Base-by-base conservation (phyloP, 2,113 vertebrate genomes). In the Nycticryphes semicollaris region DNA sequence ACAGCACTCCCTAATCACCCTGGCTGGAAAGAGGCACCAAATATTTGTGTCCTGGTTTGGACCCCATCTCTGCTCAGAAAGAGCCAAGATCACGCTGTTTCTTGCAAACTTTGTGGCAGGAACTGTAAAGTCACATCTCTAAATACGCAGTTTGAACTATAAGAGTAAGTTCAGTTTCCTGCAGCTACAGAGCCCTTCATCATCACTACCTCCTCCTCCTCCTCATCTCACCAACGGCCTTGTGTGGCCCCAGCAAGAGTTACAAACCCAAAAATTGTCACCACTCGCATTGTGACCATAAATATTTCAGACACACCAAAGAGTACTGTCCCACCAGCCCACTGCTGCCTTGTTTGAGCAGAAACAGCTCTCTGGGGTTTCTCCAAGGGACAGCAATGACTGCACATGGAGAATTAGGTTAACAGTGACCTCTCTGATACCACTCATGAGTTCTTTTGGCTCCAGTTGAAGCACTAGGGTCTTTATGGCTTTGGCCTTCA, bases 401-500 rank as follows among this genome's bases (percentile, higher is more conserved):
- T 68, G 39, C 23, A 37, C n/a, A 39, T 16, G n/a, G 77, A 73
- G 67, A 91, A 90, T 23, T 23, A 41, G 50, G 66, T 94, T 91
- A 90, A 91, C 18, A 79, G 51, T 33, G 7, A 95, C 89, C 67
- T 79, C 89, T 83, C 77, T 28, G n/a, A 69, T 67, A 84, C 0
- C 3, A 45, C 78, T 81, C 43, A 27, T 0, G 21, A 72, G 89
- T 68, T 92, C 19, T n/a, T 91, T 57, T 47, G 28, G 47, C 56
- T 93, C 83, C 20, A 47, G 12, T 27, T 85, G 82, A 85, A 88
- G 57, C n/a, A 54, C 37, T 30, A 37, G 90, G 86, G 81, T 93
- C 90, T 91, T 96, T 93, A 93, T 22, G 67, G 70, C 90, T 90
- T 87, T 84, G 69, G 81, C 76, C 74, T 87, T 69, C 85, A 20